Conservation (phyloP, 2,888 invertebrate species). For the Coenonympha glycerion region DNA sequence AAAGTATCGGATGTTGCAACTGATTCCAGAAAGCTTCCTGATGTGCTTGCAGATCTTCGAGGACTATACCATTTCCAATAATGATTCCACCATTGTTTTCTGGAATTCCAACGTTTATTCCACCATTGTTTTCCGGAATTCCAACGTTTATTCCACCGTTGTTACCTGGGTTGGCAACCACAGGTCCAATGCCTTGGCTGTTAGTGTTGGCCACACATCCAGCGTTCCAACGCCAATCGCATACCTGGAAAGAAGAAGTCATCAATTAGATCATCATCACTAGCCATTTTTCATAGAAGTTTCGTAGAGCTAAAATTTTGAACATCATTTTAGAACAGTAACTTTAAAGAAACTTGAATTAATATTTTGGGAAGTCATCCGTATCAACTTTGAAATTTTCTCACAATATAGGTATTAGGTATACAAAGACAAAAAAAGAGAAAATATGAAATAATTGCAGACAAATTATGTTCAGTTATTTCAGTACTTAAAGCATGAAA, state of each 20-base stretch:
- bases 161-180: neutral
- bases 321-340: too few relatives aligned
- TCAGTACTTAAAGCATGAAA: too few relatives aligned
- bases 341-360: too few relatives aligned
- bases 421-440: too few relatives aligned
- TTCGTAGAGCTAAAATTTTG: too few relatives aligned
- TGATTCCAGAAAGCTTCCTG: neutral
- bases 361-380: too few relatives aligned
- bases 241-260: conserved; percentile 5
- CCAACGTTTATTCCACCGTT: conserved; percentile 5
- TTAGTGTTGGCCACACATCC: conserved; percentile 7
- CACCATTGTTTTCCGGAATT: conserved; percentile 14
- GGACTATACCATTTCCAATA: neutral
- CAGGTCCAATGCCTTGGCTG: neutral
- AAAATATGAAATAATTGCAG: too few relatives aligned
- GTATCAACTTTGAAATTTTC: too few relatives aligned
- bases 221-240: conserved; percentile 8
- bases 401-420: too few relatives aligned
- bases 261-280: too few relatives aligned
- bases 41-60: neutral
- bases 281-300: too few relatives aligned
- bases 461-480: too few relatives aligned
- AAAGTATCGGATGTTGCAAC: neutral
- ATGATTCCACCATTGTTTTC: neutral
- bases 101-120: neutral